Base-by-base conservation (phyloP, 2,888 invertebrate species). In the Lasioglossum lativentre region DNA sequence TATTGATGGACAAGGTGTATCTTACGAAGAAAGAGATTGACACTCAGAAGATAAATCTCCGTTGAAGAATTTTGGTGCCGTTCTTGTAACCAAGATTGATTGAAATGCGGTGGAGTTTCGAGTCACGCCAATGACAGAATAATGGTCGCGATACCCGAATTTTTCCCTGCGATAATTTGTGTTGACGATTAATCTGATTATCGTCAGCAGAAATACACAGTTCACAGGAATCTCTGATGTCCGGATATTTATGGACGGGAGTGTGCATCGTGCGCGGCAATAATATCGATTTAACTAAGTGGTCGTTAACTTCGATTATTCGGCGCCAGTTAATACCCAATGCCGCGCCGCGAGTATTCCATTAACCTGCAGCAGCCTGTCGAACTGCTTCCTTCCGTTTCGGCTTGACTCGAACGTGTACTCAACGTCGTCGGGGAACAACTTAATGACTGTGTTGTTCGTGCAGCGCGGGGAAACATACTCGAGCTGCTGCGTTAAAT, bases 361-460 rank as follows among this genome's bases (percentile, higher is more conserved):
- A 70, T 70, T 70, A 70, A 40, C 34, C 12, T 40, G 12, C 38
- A 38, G 2, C 68, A 19, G 68, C 38, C 23, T n/a, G 70, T 40
- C 70, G 40, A 40, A n/a, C 40, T 23, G n/a, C 38, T 38, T 23
- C 70, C 40, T 70, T 70, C 23, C n/a, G 4, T 70, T 70, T 70
- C 14, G 23, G 70, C 23, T 40, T 14, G 70, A 23, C 38, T 23
- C 23, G 10, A n/a, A 70, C 38, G 40, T 70, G 70, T 70, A n/a
- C 56, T 12, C 12, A 70, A 70, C n/a, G 23, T 40, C 40, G 34
- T 40, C 40, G 34, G 23, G n/a, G n/a, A 70, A 70, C 70, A 70
- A 40, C 68, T 68, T 68, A 68, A 40, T 38, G 70, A 40, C 40
- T 70, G 12, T 40, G 70, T 70, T 70, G 70, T 70, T n/a, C 40